phyloP scores from a whole-genome alignment of 2,113 vertebrate species.

The Panthera tigris region DNA sequence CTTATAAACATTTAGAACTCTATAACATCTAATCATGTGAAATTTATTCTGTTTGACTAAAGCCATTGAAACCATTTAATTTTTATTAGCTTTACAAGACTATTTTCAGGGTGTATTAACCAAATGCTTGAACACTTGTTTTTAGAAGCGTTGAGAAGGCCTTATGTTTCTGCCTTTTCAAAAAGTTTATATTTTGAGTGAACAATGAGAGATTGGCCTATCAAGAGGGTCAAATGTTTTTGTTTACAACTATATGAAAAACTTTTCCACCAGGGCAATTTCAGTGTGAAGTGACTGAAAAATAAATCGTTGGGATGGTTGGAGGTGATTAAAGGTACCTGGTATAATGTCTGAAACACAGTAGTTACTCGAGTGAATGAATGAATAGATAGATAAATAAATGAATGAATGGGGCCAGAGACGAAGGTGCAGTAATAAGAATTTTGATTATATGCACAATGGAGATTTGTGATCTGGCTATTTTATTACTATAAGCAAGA shows the following conservation, averaged over 20 bases:
- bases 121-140: neutral
- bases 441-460: neutral
- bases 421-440: neutral
- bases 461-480: neutral
- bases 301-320: neutral
- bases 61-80: neutral
- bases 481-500: neutral
- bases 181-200: neutral
- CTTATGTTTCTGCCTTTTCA: neutral
- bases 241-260: neutral
- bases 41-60: conserved; percentile 40
- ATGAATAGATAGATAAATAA: neutral
- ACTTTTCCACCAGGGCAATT: neutral
- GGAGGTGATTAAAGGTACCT: neutral
- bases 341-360: neutral
- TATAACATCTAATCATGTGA: neutral
- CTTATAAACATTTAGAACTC: neutral
- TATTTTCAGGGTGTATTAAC: neutral
- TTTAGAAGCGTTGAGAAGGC: neutral
- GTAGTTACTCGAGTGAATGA: neutral
- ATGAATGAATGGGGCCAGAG: neutral
- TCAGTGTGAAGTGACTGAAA: neutral
- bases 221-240: neutral
- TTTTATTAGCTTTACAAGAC: neutral
- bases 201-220: neutral